phyloP scores from a whole-genome alignment of 2,797 vertebrate genomes.

The Phataginus tricuspis region DNA sequence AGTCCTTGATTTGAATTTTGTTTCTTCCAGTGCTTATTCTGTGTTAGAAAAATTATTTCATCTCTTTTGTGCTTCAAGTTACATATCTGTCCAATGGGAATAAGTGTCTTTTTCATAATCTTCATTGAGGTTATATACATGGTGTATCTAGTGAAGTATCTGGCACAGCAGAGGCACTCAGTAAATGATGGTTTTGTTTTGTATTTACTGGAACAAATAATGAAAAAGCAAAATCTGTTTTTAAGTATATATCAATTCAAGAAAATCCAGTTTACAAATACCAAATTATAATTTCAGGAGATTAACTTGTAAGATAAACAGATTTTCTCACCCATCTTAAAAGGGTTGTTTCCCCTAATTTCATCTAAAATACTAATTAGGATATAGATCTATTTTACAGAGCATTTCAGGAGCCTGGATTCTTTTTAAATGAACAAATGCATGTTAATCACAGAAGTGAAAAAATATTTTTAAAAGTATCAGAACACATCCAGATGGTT shows the following conservation, averaged over 20 bases:
- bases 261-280: constrained; percentile 28
- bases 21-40: background rate
- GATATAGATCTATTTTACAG: background rate
- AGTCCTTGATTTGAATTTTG: background rate
- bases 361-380: background rate
- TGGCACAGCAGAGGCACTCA: background rate
- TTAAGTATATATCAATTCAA: background rate
- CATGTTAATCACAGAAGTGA: background rate
- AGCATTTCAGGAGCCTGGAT: background rate
- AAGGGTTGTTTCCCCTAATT: background rate
- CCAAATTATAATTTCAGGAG: background rate
- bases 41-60: constrained; percentile 31
- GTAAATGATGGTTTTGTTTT: constrained; percentile 10
- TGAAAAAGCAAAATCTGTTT: background rate
- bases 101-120: background rate
- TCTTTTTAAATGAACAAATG: constrained; percentile 32
- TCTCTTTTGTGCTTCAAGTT: background rate
- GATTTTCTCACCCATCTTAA: constrained; percentile 6
- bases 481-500: background rate
- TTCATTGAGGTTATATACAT: background rate
- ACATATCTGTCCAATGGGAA: background rate
- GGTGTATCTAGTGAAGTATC: background rate
- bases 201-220: constrained; percentile 20
- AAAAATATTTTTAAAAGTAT: background rate
- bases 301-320: constrained; percentile 19